A percentile compares a stretch with the other conserved stretches of the same genome.
phyloP scores from a whole-genome alignment of 1,140 invertebrate genomes.

The Colletes latitarsis region DNA sequence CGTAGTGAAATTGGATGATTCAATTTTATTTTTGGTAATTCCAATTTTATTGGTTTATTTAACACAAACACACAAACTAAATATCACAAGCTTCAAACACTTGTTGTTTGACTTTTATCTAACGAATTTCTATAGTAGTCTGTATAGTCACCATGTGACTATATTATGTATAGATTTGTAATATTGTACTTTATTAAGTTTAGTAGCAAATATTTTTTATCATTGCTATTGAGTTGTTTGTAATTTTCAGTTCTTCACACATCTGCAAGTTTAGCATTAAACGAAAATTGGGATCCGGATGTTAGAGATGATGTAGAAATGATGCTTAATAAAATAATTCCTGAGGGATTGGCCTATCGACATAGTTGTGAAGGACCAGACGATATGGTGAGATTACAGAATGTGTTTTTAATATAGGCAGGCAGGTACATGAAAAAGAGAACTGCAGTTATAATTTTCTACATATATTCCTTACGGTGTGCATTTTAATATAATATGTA shows the following conservation, averaged over 20 bases:
- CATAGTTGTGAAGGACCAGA: slow-evolving; percentile 99
- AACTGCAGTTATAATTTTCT: too few relatives aligned
- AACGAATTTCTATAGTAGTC: too few relatives aligned
- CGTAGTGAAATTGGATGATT: not conserved
- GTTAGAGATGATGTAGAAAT: slow-evolving; percentile 99
- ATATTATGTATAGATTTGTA: too few relatives aligned
- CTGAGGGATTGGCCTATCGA: slow-evolving; percentile 96
- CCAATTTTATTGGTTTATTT: not conserved
- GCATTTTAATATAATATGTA: too few relatives aligned
- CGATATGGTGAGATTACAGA: slow-evolving; percentile 91
- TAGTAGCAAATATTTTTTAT: too few relatives aligned
- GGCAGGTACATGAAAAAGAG: too few relatives aligned
- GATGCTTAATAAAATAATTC: slow-evolving; percentile 99
- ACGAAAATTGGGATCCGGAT: slow-evolving; percentile 99
- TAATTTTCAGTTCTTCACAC: slow-evolving; percentile 95
- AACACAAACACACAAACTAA: not conserved
- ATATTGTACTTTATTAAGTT: too few relatives aligned
- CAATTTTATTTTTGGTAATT: not conserved
- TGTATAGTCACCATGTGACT: too few relatives aligned
- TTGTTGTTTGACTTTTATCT: too few relatives aligned
- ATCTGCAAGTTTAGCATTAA: slow-evolving; percentile 97
- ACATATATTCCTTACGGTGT: too few relatives aligned
- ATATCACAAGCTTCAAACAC: too few relatives aligned
- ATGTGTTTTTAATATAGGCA: not conserved
- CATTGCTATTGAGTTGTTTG: slow-evolving; percentile 10